These are phyloP conservation scores for Menura novaehollandiae DNA, from an alignment of 2,113 vertebrate species.

Conservation along the genomic window DNA sequence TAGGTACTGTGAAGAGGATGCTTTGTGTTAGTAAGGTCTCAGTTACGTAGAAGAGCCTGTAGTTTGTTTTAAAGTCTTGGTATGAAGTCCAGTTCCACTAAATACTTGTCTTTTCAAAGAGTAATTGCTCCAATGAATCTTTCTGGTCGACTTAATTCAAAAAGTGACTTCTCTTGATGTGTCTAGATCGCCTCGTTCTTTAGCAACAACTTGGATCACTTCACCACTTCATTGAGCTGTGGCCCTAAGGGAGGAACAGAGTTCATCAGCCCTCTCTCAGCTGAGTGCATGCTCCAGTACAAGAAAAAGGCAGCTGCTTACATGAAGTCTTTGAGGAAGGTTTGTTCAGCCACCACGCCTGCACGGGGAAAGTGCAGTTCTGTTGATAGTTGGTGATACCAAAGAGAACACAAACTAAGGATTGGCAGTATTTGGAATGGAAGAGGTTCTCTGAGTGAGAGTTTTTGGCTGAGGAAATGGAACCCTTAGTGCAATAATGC, in stretches of 20 bases:
- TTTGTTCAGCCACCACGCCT: slow-evolving; percentile 54
- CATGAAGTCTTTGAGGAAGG: slow-evolving; percentile 84
- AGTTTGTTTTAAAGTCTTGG: neutral
- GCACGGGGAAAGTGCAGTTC: neutral
- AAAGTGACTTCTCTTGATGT: slow-evolving; percentile 8
- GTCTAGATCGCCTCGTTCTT: slow-evolving; percentile 93
- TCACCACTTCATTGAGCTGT: slow-evolving; percentile 82
- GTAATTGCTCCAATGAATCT: neutral
- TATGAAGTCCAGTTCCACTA: neutral
- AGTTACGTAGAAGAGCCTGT: neutral
- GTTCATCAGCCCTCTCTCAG: slow-evolving; percentile 83
- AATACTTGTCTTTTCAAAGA: neutral
- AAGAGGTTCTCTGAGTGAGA: neutral
- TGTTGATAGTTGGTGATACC: neutral
- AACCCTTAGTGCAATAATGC: neutral
- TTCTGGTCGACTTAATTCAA: neutral
- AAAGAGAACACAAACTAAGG: neutral
- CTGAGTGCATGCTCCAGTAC: slow-evolving; percentile 89
- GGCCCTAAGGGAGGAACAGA: slow-evolving; percentile 77
- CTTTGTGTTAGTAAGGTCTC: neutral
- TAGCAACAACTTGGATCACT: slow-evolving; percentile 92
- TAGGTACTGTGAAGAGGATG: neutral
- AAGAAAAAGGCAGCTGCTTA: slow-evolving; percentile 90
- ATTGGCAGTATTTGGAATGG: neutral
- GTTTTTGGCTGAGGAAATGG: neutral